Conservation (phyloP, 2,888 invertebrate species). For the Parnassius mnemosyne region DNA sequence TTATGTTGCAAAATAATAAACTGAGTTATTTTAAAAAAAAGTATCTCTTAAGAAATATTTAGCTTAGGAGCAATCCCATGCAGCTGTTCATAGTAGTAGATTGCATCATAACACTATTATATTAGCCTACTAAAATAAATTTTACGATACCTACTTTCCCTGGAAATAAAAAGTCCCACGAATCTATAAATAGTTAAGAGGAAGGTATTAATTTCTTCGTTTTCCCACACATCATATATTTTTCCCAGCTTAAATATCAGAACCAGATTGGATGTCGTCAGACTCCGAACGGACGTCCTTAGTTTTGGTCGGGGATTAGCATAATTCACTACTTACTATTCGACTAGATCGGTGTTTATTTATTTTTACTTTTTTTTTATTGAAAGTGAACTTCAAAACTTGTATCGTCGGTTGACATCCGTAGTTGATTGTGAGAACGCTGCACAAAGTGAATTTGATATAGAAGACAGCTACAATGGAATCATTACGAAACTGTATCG, state of each 20-base stretch:
- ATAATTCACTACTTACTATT: slow-evolving; percentile 47
- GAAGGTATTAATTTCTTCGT: slow-evolving; percentile 1
- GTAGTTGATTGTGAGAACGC: slow-evolving; percentile 35
- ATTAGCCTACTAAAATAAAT: neutral
- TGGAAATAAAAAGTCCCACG: neutral
- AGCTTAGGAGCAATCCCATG: neutral
- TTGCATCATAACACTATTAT: neutral
- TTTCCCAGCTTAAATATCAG: slow-evolving; percentile 12
- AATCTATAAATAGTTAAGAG: neutral
- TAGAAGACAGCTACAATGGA: neutral
- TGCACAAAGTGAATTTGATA: slow-evolving; percentile 27
- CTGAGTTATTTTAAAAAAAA: no score
- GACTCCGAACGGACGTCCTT: slow-evolving; percentile 60
- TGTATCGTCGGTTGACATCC: slow-evolving; percentile 34
- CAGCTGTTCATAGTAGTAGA: neutral
- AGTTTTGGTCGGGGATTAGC: slow-evolving; percentile 51
- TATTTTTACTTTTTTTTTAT: slow-evolving; percentile 29
- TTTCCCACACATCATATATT: slow-evolving; percentile 36
- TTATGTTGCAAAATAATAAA: no score
- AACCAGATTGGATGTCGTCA: slow-evolving; percentile 28
- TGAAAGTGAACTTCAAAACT: slow-evolving; percentile 29
- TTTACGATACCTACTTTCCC: neutral
- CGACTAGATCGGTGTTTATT: slow-evolving; percentile 32
- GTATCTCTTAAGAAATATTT: neutral
- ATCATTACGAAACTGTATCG: no score